A percentile compares a stretch with the other conserved stretches of the same genome.
phyloP scores from a whole-genome alignment of 2,888 invertebrate species.

The Stenchaetothrips biformis region DNA sequence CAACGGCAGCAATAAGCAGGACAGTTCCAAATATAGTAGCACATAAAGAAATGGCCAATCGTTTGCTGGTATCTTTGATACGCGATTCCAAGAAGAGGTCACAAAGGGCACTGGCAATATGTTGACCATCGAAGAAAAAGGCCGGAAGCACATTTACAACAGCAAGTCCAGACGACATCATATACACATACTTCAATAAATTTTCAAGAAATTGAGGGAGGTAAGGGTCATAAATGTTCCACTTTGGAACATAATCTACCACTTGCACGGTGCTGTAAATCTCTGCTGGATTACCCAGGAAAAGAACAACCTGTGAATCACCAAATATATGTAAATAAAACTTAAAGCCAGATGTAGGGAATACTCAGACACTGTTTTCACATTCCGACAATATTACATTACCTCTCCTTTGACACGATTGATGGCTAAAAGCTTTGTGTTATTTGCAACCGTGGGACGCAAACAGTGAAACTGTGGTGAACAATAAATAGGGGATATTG shows the following conservation, averaged over 20 bases:
- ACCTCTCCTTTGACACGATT: constrained; percentile 39
- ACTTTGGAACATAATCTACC: constrained; percentile 73
- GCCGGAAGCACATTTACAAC: constrained; percentile 89
- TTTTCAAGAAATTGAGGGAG: constrained; percentile 67
- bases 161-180: constrained; percentile 85
- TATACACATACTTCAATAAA: constrained; percentile 72
- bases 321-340: neutral
- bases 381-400: neutral
- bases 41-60: constrained; percentile 61
- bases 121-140: constrained; percentile 88
- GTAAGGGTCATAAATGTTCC: constrained; percentile 55
- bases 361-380: too few species aligned
- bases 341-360: too few species aligned
- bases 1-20: constrained; percentile 59
- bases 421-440: constrained; percentile 60
- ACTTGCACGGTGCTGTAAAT: constrained; percentile 66
- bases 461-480: constrained; percentile 39
- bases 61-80: constrained; percentile 53
- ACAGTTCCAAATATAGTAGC: constrained; percentile 70
- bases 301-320: constrained; percentile 57
- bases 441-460: constrained; percentile 50
- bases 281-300: constrained; percentile 73
- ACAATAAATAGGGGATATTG: constrained; percentile 38
- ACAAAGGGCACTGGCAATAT: constrained; percentile 68
- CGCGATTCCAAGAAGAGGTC: constrained; percentile 53